phyloP scores from a whole-genome alignment of 92 coral and sea anemone species.

The Zoanthus sociatus region DNA sequence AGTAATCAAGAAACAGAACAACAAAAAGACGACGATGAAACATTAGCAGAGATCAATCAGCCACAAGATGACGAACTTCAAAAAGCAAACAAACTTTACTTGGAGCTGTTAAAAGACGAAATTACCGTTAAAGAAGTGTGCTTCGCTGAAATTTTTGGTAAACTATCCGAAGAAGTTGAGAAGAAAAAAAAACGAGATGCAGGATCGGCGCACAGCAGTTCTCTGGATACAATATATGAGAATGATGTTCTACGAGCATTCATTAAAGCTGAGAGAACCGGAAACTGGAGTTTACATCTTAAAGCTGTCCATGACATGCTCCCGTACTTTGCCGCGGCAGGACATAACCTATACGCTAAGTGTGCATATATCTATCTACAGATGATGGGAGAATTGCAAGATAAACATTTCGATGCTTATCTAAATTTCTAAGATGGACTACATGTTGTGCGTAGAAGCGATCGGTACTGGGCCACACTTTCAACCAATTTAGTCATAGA shows the following conservation, averaged over 20 bases:
- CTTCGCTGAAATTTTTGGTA: conserved; percentile 9
- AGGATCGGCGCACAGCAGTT: conserved; percentile 49
- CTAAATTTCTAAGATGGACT: neutral
- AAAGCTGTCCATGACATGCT: conserved; percentile 52
- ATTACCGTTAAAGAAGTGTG: neutral
- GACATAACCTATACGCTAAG: conserved; percentile 39
- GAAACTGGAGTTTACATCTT: conserved; percentile 64
- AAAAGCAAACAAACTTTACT: neutral
- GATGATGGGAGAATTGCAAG: conserved; percentile 38
- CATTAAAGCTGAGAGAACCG: conserved; percentile 65
- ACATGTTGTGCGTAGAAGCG: neutral
- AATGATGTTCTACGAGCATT: conserved; percentile 53
- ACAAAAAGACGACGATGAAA: neutral
- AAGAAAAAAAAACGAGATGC: neutral
- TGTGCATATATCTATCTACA: conserved; percentile 44
- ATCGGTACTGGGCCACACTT: neutral
- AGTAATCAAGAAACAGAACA: neutral
- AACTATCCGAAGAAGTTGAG: neutral
- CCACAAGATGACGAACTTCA: neutral
- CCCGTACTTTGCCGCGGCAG: conserved; percentile 69
- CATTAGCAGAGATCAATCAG: conserved; percentile 5
- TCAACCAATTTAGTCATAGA: neutral
- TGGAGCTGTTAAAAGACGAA: too few species aligned
- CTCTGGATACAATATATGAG: conserved; percentile 64
- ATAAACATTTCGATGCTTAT: neutral